Conservation (phyloP, 1,140 invertebrate species). For the Lepidostoma basale region DNA sequence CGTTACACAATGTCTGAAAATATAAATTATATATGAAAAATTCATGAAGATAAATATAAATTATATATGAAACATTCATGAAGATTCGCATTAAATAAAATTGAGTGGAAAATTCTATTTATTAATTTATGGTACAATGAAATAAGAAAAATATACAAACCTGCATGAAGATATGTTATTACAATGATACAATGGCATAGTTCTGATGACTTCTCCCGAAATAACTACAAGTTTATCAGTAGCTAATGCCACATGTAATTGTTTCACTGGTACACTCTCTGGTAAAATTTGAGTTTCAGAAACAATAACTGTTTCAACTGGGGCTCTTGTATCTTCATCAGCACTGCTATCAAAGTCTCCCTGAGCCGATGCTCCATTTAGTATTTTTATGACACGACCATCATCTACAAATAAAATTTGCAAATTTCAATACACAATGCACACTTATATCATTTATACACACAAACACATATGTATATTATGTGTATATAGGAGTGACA, state of each 20-base stretch:
- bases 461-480: background rate
- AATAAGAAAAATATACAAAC: slow-evolving; percentile 52
- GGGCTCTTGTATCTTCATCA: slow-evolving; percentile 56
- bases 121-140: background rate
- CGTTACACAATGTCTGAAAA: slow-evolving; percentile 82
- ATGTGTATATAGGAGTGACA: no score
- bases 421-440: background rate
- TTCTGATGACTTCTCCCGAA: slow-evolving; percentile 83
- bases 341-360: slow-evolving; percentile 55
- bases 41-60: slow-evolving; percentile 49
- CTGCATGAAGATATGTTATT: slow-evolving; percentile 69
- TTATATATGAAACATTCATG: background rate
- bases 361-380: slow-evolving; percentile 75
- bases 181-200: slow-evolving; percentile 88
- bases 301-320: slow-evolving; percentile 76
- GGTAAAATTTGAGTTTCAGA: slow-evolving; percentile 83
- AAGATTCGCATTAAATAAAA: slow-evolving; percentile 47
- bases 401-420: slow-evolving; percentile 70
- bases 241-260: slow-evolving; percentile 70
- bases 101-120: no score
- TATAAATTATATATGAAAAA: slow-evolving; percentile 25
- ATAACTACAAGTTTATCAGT: slow-evolving; percentile 87
- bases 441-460: background rate
- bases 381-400: slow-evolving; percentile 89
- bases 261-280: slow-evolving; percentile 69